Conservation (phyloP, 2,797 vertebrate genomes). For the Pangasius krempfi region DNA sequence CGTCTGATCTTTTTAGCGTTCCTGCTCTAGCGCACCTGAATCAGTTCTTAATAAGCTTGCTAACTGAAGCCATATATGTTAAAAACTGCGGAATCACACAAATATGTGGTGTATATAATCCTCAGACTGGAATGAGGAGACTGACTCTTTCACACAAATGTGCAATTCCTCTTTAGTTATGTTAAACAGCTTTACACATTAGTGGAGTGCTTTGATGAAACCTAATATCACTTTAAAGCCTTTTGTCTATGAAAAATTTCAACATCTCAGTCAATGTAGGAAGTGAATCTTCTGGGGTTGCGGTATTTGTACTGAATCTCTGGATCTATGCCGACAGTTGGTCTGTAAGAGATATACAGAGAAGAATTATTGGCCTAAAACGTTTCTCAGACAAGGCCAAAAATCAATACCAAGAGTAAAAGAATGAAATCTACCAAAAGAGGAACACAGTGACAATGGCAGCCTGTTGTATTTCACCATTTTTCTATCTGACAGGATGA, state of each 20-base stretch:
- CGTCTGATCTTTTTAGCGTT: neutral
- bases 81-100: neutral
- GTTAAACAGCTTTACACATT: slow-evolving; percentile 24
- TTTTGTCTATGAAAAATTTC: slow-evolving; percentile 40
- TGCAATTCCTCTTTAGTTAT: neutral
- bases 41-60: neutral
- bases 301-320: slow-evolving; percentile 3
- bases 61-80: neutral
- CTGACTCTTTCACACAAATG: neutral
- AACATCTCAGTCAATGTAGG: slow-evolving; percentile 30
- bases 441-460: slow-evolving; percentile 56
- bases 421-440: slow-evolving; percentile 54
- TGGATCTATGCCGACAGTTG: slow-evolving; percentile 8
- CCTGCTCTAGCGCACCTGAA: neutral
- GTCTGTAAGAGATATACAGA: slow-evolving; percentile 16
- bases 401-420: slow-evolving; percentile 68
- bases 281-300: neutral
- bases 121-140: neutral
- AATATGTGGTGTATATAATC: neutral
- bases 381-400: slow-evolving; percentile 59
- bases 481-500: slow-evolving; percentile 51
- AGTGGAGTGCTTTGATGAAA: slow-evolving; percentile 43
- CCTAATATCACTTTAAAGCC: slow-evolving; percentile 56
- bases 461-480: slow-evolving; percentile 57
- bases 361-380: slow-evolving; percentile 42